A percentile compares a stretch with the other conserved stretches of the same genome.
Conservation (phyloP, 1,140 invertebrate species). For the Magallana gigas region DNA sequence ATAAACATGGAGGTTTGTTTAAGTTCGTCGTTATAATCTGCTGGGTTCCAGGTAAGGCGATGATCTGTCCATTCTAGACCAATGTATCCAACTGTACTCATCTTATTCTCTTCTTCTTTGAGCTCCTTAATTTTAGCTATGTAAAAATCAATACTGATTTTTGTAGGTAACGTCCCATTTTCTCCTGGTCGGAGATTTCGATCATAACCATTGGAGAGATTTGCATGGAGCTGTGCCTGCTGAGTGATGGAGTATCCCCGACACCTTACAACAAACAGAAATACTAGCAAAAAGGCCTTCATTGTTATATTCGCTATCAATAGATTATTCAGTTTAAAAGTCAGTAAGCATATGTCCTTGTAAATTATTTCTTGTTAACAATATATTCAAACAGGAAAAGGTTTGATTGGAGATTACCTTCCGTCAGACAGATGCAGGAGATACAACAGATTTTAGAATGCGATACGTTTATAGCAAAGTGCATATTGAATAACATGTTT, state of each 20-base stretch:
- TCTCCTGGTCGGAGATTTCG: slow-evolving; percentile 12
- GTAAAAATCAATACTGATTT: not conserved
- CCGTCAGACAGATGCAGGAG: too few relatives aligned
- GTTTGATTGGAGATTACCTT: too few relatives aligned
- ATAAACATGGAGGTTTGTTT: slow-evolving; percentile 6
- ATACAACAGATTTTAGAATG: too few relatives aligned
- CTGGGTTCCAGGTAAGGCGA: slow-evolving; percentile 16
- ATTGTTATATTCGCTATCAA: too few relatives aligned
- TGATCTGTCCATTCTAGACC: slow-evolving; percentile 14
- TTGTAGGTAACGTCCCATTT: not conserved
- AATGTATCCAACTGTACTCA: not conserved
- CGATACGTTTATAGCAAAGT: too few relatives aligned
- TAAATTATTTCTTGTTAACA: too few relatives aligned
- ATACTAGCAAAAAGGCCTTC: not conserved
- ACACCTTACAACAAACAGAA: not conserved
- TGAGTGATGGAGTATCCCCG: not conserved
- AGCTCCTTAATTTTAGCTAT: slow-evolving; percentile 21
- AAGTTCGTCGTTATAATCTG: not conserved
- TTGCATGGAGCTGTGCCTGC: slow-evolving; percentile 10
- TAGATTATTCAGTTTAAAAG: too few relatives aligned
- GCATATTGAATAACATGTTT: too few relatives aligned
- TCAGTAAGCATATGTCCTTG: too few relatives aligned
- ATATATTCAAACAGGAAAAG: too few relatives aligned
- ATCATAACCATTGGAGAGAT: slow-evolving; percentile 3
- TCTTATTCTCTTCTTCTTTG: not conserved